Evolutionary conservation across 2,888 invertebrate species (phyloP), one percentile per base, ranked within the genome.

Genomic region (Archips crataeganus): DNA sequence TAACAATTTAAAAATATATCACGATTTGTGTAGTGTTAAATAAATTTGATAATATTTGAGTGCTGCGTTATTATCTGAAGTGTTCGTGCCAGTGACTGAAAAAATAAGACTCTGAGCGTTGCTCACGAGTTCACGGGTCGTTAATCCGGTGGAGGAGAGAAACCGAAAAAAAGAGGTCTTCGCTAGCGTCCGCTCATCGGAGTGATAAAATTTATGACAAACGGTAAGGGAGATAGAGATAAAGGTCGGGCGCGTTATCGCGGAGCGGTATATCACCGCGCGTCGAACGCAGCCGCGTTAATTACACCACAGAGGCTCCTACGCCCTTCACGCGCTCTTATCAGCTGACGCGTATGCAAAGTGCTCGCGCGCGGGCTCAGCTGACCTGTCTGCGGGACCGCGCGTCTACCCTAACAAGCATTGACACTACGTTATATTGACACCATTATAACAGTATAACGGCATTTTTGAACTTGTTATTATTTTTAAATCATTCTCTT

Each of bases 171-270:
- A 89, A 85, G 85, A 89, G 85, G 85, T 86, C 86, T 87, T 88
- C 86, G 85, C 82, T 85, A 82, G 87, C 86, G 86, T 90, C 87
- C 89, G 90, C 84, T 91, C 92, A 91, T 90, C 88, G 91, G 85
- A 86, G 91, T 90, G 94, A 92, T 91, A 92, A 89, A 90, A 93
- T 94, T 93, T 92, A 93, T 92, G 92, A 93, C 88, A 87, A 90
- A 93, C 94, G 94, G 94, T 94, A 94, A 94, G 93, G 83, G 89
- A 85, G 86, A 80, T 89, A 89, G 86, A 91, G 92, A 93, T 93
- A 91, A 92, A 92, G 89, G 90, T 89, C 82, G 87, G 85, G 85
- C 80, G 85, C 83, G 88, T 89, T 92, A 92, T 92, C 89, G 84
- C 80, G 75, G 82, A 32, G 57, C 57, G 79, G 78, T 83, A 81